phyloP scores from a whole-genome alignment of 2,888 invertebrate genomes.

The Ophion obscuratus region DNA sequence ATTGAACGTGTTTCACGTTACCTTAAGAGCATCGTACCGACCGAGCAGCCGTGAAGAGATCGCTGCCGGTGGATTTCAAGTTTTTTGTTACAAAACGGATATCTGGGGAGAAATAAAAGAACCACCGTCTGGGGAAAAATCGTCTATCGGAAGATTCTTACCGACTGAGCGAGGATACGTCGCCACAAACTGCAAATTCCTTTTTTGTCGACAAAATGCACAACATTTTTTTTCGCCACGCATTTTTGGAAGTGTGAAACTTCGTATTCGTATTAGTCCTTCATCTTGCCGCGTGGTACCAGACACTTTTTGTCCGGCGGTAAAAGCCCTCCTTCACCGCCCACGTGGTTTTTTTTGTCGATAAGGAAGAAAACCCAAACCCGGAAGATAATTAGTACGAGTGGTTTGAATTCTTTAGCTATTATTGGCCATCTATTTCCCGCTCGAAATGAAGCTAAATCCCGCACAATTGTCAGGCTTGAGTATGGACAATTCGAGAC shows the following conservation, averaged over 20 bases:
- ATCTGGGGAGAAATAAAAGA: too few species aligned
- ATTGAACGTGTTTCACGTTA: neutral
- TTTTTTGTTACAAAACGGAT: neutral
- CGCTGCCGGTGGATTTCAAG: neutral
- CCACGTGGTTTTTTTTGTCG: neutral
- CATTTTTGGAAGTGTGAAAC: too few species aligned
- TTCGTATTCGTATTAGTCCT: too few species aligned
- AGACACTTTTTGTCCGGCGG: too few species aligned
- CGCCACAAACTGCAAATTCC: too few species aligned
- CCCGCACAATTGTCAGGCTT: constrained; percentile 17
- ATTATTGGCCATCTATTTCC: constrained; percentile 25
- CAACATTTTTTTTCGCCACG: too few species aligned
- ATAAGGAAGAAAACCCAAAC: neutral
- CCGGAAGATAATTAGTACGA: constrained; percentile 13
- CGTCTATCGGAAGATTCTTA: too few species aligned
- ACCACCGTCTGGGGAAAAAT: too few species aligned
- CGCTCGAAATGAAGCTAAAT: constrained; percentile 28
- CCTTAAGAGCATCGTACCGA: neutral
- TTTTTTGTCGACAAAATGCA: too few species aligned
- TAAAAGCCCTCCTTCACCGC: too few species aligned
- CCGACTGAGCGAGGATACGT: too few species aligned
- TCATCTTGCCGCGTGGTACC: too few species aligned
- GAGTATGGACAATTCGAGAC: constrained; percentile 20
- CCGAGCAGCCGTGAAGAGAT: neutral
- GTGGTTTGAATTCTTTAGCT: constrained; percentile 16